Percentiles rank a stretch among this genome's conserved stretches.
These are phyloP conservation scores for Cryptocheilus praepositus DNA, from an alignment of 2,888 invertebrate species.

Conservation along the genomic window DNA sequence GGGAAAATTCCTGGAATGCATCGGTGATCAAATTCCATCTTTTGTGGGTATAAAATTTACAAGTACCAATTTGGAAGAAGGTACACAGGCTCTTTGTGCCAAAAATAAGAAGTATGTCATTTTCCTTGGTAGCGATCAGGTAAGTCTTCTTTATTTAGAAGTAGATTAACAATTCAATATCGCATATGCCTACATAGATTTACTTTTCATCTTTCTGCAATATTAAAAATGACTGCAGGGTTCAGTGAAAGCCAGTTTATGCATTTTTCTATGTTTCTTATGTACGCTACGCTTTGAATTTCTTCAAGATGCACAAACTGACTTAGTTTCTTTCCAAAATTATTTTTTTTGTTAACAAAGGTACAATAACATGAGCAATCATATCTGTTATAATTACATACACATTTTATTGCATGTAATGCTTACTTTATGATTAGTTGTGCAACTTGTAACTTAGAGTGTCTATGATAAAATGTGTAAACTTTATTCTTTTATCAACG, in stretches of 20 bases:
- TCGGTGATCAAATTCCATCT: conserved; percentile 81
- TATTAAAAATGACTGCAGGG: no score
- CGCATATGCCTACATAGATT: not conserved
- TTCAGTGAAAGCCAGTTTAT: no score
- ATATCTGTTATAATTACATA: no score
- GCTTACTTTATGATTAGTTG: no score
- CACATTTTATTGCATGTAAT: no score
- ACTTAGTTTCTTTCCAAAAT: no score
- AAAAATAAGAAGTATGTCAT: conserved; percentile 77
- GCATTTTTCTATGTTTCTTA: no score
- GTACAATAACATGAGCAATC: no score
- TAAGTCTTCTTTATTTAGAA: conserved; percentile 64
- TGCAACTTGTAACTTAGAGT: no score
- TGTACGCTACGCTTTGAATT: no score
- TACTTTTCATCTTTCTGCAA: not conserved
- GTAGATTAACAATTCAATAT: not conserved
- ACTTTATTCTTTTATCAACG: not conserved
- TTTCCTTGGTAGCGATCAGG: conserved; percentile 83
- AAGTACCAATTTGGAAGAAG: conserved; percentile 83
- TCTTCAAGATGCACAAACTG: no score
- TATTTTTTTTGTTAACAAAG: no score
- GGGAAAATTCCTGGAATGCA: conserved; percentile 81
- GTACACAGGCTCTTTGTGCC: conserved; percentile 78
- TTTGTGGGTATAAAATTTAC: conserved; percentile 91
- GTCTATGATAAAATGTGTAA: not conserved